These are phyloP conservation scores for Dallia pectoralis DNA, from an alignment of 2,797 vertebrate genomes.

Conservation along the genomic window DNA sequence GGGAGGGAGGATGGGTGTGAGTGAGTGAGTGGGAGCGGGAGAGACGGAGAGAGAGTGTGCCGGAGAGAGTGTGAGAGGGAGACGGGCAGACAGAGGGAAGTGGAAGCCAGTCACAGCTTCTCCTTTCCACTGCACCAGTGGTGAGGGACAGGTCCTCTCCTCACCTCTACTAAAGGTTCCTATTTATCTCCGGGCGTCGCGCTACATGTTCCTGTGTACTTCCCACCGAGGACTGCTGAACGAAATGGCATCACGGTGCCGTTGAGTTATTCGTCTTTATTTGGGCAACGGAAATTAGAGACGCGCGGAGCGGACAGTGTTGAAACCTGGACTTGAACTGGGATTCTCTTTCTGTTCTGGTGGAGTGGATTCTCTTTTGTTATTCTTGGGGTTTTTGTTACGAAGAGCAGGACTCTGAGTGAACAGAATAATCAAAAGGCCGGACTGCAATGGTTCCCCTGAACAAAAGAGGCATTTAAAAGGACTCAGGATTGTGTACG, in stretches of 20 bases:
- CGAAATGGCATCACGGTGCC: not conserved
- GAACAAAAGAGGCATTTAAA: conserved; percentile 39
- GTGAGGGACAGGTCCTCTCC: conserved; percentile 69
- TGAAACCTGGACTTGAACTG: conserved; percentile 34
- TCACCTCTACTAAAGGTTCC: conserved; percentile 47
- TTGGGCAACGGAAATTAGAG: not conserved
- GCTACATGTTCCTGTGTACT: not conserved
- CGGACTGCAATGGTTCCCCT: conserved; percentile 15
- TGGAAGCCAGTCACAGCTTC: conserved; percentile 81
- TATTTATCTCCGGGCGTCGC: not conserved
- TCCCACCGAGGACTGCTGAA: conserved; percentile 14
- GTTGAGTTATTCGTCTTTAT: not conserved
- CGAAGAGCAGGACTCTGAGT: conserved; percentile 37
- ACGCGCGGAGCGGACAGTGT: conserved; percentile 47
- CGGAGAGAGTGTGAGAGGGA: conserved; percentile 22
- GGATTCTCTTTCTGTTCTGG: conserved; percentile 37
- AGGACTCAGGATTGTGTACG: conserved; percentile 43
- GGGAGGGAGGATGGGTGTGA: conserved; percentile 43
- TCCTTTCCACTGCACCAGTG: conserved; percentile 76
- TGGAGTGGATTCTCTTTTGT: conserved; percentile 55
- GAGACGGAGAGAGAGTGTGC: conserved; percentile 16
- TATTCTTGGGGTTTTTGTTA: conserved; percentile 45
- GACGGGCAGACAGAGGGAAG: conserved; percentile 53
- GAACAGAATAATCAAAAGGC: conserved; percentile 35
- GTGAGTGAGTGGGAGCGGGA: conserved; percentile 38